These are phyloP conservation scores for Sitta europaea DNA, from an alignment of 2,113 vertebrate genomes.

Conservation along the genomic window DNA sequence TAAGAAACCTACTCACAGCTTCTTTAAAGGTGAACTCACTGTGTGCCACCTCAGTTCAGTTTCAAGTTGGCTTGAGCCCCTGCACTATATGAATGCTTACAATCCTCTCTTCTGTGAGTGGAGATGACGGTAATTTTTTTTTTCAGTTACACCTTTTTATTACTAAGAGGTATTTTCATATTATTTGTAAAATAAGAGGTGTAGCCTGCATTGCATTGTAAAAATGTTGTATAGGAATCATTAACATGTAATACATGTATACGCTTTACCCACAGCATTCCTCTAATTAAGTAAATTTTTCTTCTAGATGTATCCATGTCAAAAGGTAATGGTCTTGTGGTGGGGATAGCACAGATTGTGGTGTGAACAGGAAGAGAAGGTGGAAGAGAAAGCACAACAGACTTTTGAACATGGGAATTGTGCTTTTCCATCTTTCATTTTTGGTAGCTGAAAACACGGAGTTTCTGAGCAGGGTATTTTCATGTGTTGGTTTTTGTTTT, in stretches of 20 bases:
- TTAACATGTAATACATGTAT: neutral
- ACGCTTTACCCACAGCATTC: neutral
- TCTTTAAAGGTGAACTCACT: neutral
- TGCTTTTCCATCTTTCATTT: neutral
- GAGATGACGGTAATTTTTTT: neutral
- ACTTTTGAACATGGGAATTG: neutral
- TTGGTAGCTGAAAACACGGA: neutral
- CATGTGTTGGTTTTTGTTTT: neutral
- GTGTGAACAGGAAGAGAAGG: neutral
- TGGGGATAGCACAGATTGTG: neutral
- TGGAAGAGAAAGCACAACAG: neutral
- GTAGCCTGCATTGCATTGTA: neutral
- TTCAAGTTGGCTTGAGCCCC: neutral
- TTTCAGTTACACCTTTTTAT: neutral
- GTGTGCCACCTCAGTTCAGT: neutral
- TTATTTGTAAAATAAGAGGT: neutral
- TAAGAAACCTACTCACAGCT: neutral
- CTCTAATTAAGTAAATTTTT: neutral
- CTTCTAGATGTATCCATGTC: neutral
- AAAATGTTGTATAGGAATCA: neutral
- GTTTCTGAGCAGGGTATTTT: neutral
- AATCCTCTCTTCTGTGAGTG: neutral
- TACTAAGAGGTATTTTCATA: neutral
- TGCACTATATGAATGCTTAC: neutral
- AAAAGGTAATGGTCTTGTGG: neutral